Conservation (phyloP, 2,888 invertebrate species). For the Meganola albula region DNA sequence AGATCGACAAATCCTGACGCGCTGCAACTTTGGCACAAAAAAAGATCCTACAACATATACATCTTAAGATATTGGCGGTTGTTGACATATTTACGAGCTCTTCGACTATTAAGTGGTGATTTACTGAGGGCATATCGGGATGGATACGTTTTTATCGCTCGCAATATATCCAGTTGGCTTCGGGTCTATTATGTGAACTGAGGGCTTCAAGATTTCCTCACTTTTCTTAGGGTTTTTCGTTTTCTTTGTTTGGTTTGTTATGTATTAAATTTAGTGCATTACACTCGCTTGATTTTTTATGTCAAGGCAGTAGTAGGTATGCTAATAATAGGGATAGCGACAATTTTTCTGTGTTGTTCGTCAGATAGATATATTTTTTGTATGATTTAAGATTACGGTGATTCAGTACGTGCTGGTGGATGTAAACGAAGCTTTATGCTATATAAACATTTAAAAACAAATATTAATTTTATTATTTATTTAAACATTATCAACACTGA, state of each 20-base stretch:
- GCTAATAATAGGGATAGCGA: no score
- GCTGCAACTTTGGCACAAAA: constrained; percentile 32
- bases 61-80: constrained; percentile 72
- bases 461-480: no score
- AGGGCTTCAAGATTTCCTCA: constrained; percentile 30
- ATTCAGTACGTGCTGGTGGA: no score
- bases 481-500: no score
- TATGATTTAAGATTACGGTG: no score
- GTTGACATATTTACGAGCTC: constrained; percentile 75
- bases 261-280: no score
- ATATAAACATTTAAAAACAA: no score
- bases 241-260: constrained; percentile 16
- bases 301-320: no score
- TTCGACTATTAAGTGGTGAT: constrained; percentile 76
- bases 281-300: neutral
- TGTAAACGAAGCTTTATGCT: no score
- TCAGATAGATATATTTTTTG: no score
- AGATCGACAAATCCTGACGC: constrained; percentile 38
- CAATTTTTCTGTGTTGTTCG: no score
- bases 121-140: constrained; percentile 73
- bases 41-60: constrained; percentile 57
- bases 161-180: constrained; percentile 67
- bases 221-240: constrained; percentile 19
- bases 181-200: constrained; percentile 54
- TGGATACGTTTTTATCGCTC: constrained; percentile 76